phyloP scores from a whole-genome alignment of 2,797 vertebrate genomes.

The Cuniculus paca region DNA sequence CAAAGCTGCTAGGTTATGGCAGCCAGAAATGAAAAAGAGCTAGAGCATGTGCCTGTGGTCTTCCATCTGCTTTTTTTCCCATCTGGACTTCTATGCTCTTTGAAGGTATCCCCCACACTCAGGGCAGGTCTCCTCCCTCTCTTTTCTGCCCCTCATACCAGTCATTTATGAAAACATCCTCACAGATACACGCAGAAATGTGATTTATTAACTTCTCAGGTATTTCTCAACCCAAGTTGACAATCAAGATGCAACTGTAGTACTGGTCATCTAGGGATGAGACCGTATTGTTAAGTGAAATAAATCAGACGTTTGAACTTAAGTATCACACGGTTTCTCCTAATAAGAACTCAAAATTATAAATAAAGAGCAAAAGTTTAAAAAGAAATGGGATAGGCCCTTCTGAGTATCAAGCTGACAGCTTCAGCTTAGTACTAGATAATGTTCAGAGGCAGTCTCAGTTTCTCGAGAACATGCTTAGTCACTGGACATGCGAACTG shows the following conservation, averaged over 20 bases:
- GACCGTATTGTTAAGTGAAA: not conserved
- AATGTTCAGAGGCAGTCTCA: not conserved
- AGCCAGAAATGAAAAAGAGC: not conserved
- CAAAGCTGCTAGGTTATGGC: not conserved
- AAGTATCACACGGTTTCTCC: not conserved
- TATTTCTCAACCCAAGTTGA: not conserved
- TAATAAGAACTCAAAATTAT: not conserved
- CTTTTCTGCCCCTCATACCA: not conserved
- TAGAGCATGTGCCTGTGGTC: not conserved
- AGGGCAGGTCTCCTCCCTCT: not conserved
- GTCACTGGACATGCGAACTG: not conserved
- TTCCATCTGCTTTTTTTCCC: not conserved
- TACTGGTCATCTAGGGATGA: not conserved
- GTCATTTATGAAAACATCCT: not conserved
- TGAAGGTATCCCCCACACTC: not conserved
- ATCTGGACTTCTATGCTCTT: not conserved
- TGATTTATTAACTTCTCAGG: not conserved
- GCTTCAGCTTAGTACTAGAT: not conserved
- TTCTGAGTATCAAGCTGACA: not conserved
- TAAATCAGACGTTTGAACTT: not conserved
- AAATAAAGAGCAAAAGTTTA: not conserved
- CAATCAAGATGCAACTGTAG: not conserved
- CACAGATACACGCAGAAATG: not conserved
- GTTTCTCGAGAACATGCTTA: not conserved
- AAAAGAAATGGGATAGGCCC: not conserved